Conservation (phyloP, 2,888 invertebrate species). For the Drosophila formosana region DNA sequence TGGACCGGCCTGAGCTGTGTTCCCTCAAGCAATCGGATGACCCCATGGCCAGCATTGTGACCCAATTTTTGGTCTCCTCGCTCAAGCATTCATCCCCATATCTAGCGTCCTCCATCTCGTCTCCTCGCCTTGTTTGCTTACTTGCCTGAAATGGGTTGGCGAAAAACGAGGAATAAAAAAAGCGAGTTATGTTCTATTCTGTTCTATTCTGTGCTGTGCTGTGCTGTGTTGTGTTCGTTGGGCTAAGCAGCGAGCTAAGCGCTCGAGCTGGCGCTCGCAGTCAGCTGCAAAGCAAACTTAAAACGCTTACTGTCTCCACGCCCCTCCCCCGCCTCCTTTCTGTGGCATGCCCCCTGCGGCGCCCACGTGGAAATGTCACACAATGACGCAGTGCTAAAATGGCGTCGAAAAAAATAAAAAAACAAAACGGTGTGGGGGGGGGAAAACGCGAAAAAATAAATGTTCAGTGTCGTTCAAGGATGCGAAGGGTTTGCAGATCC, state of each 20-base stretch:
- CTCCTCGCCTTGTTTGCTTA: slow-evolving; percentile 41
- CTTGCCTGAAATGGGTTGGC: slow-evolving; percentile 70
- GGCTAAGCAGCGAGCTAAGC: neutral
- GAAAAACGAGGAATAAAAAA: neutral
- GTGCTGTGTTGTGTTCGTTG: slow-evolving; percentile 8
- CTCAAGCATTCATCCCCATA: neutral
- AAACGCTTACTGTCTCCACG: slow-evolving; percentile 8
- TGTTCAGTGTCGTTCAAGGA: slow-evolving; percentile 70
- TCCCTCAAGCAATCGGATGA: slow-evolving; percentile 41
- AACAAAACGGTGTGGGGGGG: slow-evolving; percentile 20
- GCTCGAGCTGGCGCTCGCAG: neutral
- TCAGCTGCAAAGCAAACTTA: slow-evolving; percentile 50
- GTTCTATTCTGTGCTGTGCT: slow-evolving; percentile 22
- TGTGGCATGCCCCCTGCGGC: slow-evolving; percentile 13
- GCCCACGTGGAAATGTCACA: slow-evolving; percentile 73
- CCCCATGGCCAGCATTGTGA: slow-evolving; percentile 51
- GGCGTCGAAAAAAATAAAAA: slow-evolving; percentile 32
- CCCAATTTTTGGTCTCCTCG: slow-evolving; percentile 55
- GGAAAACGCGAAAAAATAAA: slow-evolving; percentile 25
- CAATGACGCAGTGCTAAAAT: slow-evolving; percentile 76
- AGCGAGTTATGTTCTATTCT: slow-evolving; percentile 45
- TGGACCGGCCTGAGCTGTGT: slow-evolving; percentile 9
- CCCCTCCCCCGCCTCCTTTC: too few species aligned
- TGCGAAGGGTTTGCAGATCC: slow-evolving; percentile 35
- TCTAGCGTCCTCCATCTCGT: neutral